These are phyloP conservation scores for Porites australiensis DNA, from an alignment of 64 coral and sea anemone species.

Conservation along the genomic window DNA sequence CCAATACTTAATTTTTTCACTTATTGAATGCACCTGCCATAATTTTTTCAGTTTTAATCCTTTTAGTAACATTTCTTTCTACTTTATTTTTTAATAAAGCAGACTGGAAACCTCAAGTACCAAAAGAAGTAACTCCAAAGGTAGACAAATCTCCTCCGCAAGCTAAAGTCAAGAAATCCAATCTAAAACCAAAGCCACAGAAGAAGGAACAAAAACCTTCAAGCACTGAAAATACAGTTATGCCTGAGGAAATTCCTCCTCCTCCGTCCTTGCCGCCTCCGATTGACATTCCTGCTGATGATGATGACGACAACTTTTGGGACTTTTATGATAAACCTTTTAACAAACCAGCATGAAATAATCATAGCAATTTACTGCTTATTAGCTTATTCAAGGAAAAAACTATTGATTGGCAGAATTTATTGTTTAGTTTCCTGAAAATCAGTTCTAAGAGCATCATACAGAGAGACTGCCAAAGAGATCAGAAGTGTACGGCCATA, in stretches of 20 bases:
- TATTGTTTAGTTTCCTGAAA: too few species aligned
- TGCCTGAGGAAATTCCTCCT: slow-evolving; percentile 10
- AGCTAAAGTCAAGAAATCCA: slow-evolving; percentile 51
- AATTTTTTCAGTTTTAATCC: too few species aligned
- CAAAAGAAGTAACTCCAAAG: slow-evolving; percentile 11
- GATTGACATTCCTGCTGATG: slow-evolving; percentile 53
- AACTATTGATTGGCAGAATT: too few species aligned
- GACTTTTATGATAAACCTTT: slow-evolving; percentile 92
- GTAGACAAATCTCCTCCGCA: slow-evolving; percentile 2
- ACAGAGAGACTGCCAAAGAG: too few species aligned
- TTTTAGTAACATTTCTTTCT: too few species aligned
- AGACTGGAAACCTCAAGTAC: slow-evolving; percentile 65
- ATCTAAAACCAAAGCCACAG: slow-evolving; percentile 68
- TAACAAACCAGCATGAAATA: slow-evolving; percentile 64
- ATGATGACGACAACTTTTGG: slow-evolving; percentile 87
- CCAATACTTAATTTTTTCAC: too few species aligned
- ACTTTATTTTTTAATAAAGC: slow-evolving; percentile 27
- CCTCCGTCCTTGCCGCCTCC: neutral
- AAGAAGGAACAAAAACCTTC: slow-evolving; percentile 63
- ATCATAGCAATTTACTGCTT: too few species aligned
- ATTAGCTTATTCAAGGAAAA: too few species aligned
- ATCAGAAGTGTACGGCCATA: too few species aligned
- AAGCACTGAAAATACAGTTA: slow-evolving; percentile 46
- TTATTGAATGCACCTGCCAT: too few species aligned
- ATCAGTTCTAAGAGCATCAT: too few species aligned